Evolutionary conservation across 1,140 invertebrate species (phyloP).

Genomic region (Coelopa frigida): DNA sequence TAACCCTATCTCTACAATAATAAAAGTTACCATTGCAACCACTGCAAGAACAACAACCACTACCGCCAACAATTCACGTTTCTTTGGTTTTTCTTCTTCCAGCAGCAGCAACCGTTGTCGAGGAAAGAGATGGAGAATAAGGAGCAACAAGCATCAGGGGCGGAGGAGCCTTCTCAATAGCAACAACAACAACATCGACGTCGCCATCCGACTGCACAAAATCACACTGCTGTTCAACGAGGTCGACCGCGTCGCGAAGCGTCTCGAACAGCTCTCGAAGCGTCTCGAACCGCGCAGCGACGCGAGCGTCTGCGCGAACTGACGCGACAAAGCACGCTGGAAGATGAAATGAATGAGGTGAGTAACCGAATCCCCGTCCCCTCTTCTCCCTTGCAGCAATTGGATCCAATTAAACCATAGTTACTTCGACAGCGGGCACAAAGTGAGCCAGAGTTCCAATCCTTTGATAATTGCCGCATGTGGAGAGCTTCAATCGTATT

Average conservation of each 20-base stretch:
- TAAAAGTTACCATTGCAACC: slow-evolving; percentile 2
- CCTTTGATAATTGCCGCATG: too few species aligned
- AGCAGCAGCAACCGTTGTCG: slow-evolving; percentile 4
- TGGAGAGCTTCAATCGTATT: too few species aligned
- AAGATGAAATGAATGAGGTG: slow-evolving; percentile 53
- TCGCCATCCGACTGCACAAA: slow-evolving; percentile 37
- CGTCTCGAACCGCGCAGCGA: too few species aligned
- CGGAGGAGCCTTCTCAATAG: slow-evolving; percentile 10
- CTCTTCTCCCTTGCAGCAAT: too few species aligned
- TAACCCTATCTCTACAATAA: slow-evolving; percentile 26
- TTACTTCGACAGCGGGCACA: too few species aligned
- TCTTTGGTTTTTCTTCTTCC: slow-evolving; percentile 6
- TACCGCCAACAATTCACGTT: slow-evolving; percentile 6
- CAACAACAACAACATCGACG: slow-evolving; percentile 24
- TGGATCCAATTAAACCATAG: too few species aligned
- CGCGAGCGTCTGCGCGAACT: slow-evolving; percentile 50
- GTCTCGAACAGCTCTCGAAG: slow-evolving; percentile 50
- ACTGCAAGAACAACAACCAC: slow-evolving; percentile 23
- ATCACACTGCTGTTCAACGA: slow-evolving; percentile 48
- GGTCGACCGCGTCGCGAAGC: slow-evolving; percentile 49
- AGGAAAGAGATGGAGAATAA: background rate
- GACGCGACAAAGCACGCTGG: slow-evolving; percentile 48
- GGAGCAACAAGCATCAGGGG: slow-evolving; percentile 5
- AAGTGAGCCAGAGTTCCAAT: too few species aligned
- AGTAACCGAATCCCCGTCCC: too few species aligned